Evolutionary conservation across 1,140 invertebrate species (phyloP).

Genomic region (Lithobius niger): DNA sequence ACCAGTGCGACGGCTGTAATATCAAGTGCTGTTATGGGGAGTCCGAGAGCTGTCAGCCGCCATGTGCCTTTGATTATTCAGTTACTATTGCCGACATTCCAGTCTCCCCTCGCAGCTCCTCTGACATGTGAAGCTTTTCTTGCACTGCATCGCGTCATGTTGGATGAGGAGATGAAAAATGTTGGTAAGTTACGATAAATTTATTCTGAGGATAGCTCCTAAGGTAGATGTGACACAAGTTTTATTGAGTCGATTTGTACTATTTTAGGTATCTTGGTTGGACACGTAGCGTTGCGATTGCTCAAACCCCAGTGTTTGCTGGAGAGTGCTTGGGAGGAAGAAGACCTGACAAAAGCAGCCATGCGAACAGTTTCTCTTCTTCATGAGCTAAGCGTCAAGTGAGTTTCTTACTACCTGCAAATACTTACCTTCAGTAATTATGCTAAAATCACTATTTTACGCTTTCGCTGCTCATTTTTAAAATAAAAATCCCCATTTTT

Average conservation of each 20-base stretch:
- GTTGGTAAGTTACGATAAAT: no score
- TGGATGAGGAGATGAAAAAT: neutral
- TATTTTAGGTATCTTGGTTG: conserved; percentile 40
- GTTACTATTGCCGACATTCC: conserved; percentile 16
- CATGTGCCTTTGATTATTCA: conserved; percentile 33
- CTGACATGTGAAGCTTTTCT: conserved; percentile 42
- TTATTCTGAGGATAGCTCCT: no score
- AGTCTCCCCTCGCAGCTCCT: conserved; percentile 33
- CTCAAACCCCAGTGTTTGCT: conserved; percentile 65
- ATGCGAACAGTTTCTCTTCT: conserved; percentile 45
- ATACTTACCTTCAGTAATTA: no score
- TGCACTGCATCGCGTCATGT: neutral
- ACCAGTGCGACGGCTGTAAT: conserved; percentile 47
- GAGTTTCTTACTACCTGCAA: neutral
- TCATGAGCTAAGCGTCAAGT: conserved; percentile 35
- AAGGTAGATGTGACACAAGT: neutral
- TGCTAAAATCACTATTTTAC: no score
- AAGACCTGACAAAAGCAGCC: conserved; percentile 44
- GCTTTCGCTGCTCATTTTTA: no score
- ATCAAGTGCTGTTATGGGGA: conserved; percentile 43
- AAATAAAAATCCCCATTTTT: no score
- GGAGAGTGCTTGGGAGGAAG: conserved; percentile 58
- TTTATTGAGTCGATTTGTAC: conserved; percentile 1
- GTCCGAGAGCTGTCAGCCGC: conserved; percentile 43
- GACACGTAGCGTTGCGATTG: conserved; percentile 51